Evolutionary conservation across 1,140 invertebrate genomes (phyloP).

Genomic region (Ectropis grisescens): DNA sequence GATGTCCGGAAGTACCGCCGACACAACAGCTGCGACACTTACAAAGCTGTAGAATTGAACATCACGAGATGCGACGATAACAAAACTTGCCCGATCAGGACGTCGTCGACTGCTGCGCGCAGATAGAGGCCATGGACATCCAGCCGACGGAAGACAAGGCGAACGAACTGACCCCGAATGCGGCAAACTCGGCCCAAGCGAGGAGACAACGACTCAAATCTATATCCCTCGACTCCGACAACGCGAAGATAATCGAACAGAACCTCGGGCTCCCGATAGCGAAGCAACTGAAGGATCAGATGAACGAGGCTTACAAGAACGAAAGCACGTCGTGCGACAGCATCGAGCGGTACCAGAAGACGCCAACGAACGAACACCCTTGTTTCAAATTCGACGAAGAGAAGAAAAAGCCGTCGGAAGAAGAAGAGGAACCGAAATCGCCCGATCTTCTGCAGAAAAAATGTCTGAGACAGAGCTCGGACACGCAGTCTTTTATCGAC

Average conservation of each 20-base stretch:
- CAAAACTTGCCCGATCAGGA: slow-evolving; percentile 34
- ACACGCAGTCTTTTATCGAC: slow-evolving; percentile 61
- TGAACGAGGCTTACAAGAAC: slow-evolving; percentile 61
- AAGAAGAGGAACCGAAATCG: slow-evolving; percentile 33
- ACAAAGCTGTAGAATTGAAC: slow-evolving; percentile 48
- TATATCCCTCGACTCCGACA: slow-evolving; percentile 70
- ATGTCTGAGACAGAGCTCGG: slow-evolving; percentile 48
- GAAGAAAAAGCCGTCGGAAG: slow-evolving; percentile 36
- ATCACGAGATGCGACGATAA: slow-evolving; percentile 39
- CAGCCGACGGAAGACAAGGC: slow-evolving; percentile 31
- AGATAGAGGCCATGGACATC: slow-evolving; percentile 42
- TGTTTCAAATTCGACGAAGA: slow-evolving; percentile 55
- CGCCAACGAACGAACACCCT: slow-evolving; percentile 31
- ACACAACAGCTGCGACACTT: slow-evolving; percentile 59
- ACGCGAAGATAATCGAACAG: slow-evolving; percentile 69
- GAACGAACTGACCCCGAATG: slow-evolving; percentile 30
- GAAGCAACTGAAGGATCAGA: slow-evolving; percentile 65
- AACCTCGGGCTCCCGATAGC: slow-evolving; percentile 67
- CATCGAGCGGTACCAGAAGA: slow-evolving; percentile 39
- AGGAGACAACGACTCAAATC: slow-evolving; percentile 66
- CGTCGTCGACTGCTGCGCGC: slow-evolving; percentile 55
- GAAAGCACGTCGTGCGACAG: slow-evolving; percentile 56
- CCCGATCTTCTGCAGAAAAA: slow-evolving; percentile 47
- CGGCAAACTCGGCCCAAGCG: slow-evolving; percentile 47
- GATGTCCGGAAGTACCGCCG: slow-evolving; percentile 50